Base-by-base conservation (phyloP, 2,113 vertebrate species). In the Ceratotherium simum region DNA sequence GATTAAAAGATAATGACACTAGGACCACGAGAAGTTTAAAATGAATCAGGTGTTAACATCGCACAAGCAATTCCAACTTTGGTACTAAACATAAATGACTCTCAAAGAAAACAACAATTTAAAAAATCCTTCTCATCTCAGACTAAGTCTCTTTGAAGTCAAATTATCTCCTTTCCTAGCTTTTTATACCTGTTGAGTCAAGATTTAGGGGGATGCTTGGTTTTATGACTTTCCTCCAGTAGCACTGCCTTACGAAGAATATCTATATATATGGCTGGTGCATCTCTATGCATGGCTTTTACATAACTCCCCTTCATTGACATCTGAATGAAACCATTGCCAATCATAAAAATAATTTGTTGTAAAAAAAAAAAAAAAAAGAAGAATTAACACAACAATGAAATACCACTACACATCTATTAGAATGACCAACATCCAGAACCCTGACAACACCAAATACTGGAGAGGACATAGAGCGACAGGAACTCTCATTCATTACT, bases 1-100 rank as follows among this genome's bases (percentile, higher is more conserved):
- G 48, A 93, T 95, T 91, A 95, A 97, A 96, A 93, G 69, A 48
- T 79, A 97, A 93, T 83, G 62, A 60, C 39, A 58, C 90, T 65
- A 33, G 6, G 39, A 91, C 56, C 48, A 42, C 42, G 69, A 91
- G 67, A 97, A 82, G 91, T 84, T 86, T 91, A 56, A 93, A 88
- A 83, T 48, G 23, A 87, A 75, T 78, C 48, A 73, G 23, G 23
- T 95, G 6, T 88, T 91, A 83, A 87, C 2, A 25, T 67, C 36
- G 64, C 18, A 48, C 3, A 70, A 89, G 4, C 36, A 65, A 76
- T 93, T 84, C 5, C 23, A 89, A n/a, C 58, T 90, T 96, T 90
- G 39, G 51, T 84, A 79, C 17, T 76, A 93, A 95, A 70, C 1
- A 2, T 31, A 42, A 90, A 90, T 70, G 56, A 46, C 6, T 70